Evolutionary conservation across 2,888 invertebrate genomes (phyloP).

Genomic region (Lepeophtheirus nordmannii): DNA sequence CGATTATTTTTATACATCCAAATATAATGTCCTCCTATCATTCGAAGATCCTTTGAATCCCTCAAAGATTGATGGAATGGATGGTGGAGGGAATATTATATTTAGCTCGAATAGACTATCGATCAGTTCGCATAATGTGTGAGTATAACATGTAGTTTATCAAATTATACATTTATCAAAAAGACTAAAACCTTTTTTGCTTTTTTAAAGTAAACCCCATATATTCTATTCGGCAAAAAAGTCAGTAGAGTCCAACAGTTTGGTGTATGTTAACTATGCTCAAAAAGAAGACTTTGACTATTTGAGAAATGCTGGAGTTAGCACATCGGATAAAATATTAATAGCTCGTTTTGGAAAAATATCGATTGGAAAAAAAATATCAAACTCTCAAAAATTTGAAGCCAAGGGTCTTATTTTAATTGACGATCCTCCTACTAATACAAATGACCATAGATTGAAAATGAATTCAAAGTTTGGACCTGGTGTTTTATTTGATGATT

Average conservation of each 20-base stretch:
- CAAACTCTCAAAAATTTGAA: neutral
- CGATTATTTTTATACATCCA: neutral
- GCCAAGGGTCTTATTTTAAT: constrained; percentile 9
- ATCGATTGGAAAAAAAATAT: neutral
- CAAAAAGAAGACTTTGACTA: neutral
- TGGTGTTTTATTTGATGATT: neutral
- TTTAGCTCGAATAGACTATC: neutral
- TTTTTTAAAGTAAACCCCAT: no score
- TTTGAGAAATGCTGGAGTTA: neutral
- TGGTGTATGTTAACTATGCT: constrained; percentile 15
- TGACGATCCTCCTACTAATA: constrained; percentile 11
- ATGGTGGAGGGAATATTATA: neutral
- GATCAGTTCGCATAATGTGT: no score
- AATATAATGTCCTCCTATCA: neutral
- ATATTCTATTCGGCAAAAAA: no score
- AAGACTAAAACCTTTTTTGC: no score
- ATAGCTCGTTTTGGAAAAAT: constrained; percentile 13
- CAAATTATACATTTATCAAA: no score
- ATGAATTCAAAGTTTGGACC: neutral
- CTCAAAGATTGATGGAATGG: neutral
- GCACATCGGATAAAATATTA: neutral
- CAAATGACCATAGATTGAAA: no score
- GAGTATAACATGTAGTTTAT: no score
- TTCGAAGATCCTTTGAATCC: neutral
- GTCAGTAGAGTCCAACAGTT: no score